Percentiles rank a stretch among this genome's conserved stretches.
phyloP scores from a whole-genome alignment of 2,888 invertebrate species.

The Apeira syringaria region DNA sequence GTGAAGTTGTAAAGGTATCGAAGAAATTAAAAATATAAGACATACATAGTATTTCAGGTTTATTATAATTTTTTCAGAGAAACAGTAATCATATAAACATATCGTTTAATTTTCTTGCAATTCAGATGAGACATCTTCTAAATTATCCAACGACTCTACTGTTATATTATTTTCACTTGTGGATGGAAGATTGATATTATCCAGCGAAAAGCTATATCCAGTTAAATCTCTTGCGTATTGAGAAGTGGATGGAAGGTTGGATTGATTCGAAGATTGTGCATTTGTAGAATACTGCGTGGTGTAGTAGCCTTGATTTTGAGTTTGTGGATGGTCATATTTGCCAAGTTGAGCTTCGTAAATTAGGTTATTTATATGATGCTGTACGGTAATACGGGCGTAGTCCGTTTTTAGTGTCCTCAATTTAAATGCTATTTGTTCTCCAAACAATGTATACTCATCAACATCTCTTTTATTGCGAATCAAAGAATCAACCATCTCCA shows the following conservation, averaged over 20 bases:
- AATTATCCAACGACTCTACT: constrained; percentile 19
- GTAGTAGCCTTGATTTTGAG: constrained; percentile 17
- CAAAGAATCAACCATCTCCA: constrained; percentile 20
- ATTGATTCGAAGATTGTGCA: constrained; percentile 17
- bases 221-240: constrained; percentile 20
- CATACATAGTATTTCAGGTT: constrained; percentile 18
- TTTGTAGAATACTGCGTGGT: constrained; percentile 21
- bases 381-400: constrained; percentile 27
- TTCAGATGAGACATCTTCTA: constrained; percentile 23
- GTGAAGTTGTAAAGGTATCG: constrained; percentile 12
- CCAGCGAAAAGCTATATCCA: constrained; percentile 17
- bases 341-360: constrained; percentile 27
- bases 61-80: constrained; percentile 19
- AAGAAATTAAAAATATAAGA: constrained; percentile 20
- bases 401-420: constrained; percentile 26
- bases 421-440: constrained; percentile 26
- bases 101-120: constrained; percentile 27
- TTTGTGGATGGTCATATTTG: constrained; percentile 27
- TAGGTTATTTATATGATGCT: constrained; percentile 28
- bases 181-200: constrained; percentile 23
- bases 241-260: constrained; percentile 24
- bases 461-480: constrained; percentile 25
- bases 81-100: constrained; percentile 25
- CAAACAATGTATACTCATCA: constrained; percentile 27
- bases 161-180: constrained; percentile 18